phyloP scores from a whole-genome alignment of 1,140 invertebrate species.

The Trachelipus rathkii region DNA sequence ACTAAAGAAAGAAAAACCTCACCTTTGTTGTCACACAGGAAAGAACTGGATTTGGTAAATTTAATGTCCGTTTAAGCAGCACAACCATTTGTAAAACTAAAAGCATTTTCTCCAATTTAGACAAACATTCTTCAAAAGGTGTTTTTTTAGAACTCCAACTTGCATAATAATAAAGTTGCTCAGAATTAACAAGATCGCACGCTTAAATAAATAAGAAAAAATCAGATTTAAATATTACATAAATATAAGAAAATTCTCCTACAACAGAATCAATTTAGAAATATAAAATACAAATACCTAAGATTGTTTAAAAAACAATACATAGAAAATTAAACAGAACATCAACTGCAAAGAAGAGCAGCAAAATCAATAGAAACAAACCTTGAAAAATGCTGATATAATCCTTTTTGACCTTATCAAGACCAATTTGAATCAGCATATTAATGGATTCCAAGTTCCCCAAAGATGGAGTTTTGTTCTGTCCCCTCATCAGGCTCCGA shows the following conservation, averaged over 20 bases:
- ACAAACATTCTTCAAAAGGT: neutral
- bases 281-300: neutral
- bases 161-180: neutral
- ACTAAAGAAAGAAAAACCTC: neutral
- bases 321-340: neutral
- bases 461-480: neutral
- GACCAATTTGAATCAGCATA: conserved; percentile 1
- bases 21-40: neutral
- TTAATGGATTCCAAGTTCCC: neutral
- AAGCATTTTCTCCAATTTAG: neutral
- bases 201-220: neutral
- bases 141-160: neutral
- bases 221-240: neutral
- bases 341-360: neutral
- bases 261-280: neutral
- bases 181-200: neutral
- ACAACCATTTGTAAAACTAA: neutral
- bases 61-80: neutral
- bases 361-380: neutral
- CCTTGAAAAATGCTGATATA: neutral
- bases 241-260: neutral
- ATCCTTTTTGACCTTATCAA: neutral
- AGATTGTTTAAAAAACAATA: neutral
- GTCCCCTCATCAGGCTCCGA: neutral
- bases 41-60: neutral